phyloP scores from a whole-genome alignment of 2,888 invertebrate genomes.

The Caenorhabditis japonica region DNA sequence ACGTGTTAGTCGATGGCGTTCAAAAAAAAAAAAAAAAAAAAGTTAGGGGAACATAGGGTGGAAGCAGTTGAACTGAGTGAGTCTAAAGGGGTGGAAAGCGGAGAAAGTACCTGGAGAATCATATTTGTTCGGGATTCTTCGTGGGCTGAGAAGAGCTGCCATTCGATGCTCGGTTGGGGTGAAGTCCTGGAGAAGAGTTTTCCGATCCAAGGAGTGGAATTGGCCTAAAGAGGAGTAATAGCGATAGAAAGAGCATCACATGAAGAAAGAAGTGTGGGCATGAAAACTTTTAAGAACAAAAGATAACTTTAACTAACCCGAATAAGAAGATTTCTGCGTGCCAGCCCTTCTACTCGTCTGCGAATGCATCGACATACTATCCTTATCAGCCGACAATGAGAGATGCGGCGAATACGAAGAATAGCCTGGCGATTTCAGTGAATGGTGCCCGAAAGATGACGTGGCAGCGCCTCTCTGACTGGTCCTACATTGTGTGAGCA shows the following conservation, averaged over 20 bases:
- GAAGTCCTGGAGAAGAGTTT: constrained; percentile 63
- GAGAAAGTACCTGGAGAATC: constrained; percentile 28
- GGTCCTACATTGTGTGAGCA: constrained; percentile 69
- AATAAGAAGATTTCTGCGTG: constrained; percentile 22
- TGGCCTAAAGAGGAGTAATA: constrained; percentile 31
- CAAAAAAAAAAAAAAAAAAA: constrained; percentile 8
- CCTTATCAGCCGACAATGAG: constrained; percentile 66
- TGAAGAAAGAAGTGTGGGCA: constrained; percentile 2
- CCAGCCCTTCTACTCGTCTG: constrained; percentile 32
- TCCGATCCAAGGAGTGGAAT: constrained; percentile 71
- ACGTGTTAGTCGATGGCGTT: constrained; percentile 26
- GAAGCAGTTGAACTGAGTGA: constrained; percentile 14
- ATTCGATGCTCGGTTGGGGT: constrained; percentile 51
- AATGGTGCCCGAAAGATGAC: constrained; percentile 29
- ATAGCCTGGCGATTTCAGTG: constrained; percentile 53
- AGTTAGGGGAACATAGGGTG: constrained; percentile 19
- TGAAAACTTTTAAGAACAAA: background rate
- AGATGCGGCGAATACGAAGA: constrained; percentile 53
- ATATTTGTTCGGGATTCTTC: constrained; percentile 49
- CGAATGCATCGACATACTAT: constrained; percentile 61
- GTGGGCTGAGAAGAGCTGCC: constrained; percentile 53
- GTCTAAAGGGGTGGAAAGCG: background rate
- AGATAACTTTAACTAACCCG: constrained; percentile 13
- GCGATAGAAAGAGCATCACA: constrained; percentile 33
- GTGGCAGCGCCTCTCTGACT: constrained; percentile 64